Base-by-base conservation (phyloP, 1,140 invertebrate genomes). In the Drosophila triauraria region DNA sequence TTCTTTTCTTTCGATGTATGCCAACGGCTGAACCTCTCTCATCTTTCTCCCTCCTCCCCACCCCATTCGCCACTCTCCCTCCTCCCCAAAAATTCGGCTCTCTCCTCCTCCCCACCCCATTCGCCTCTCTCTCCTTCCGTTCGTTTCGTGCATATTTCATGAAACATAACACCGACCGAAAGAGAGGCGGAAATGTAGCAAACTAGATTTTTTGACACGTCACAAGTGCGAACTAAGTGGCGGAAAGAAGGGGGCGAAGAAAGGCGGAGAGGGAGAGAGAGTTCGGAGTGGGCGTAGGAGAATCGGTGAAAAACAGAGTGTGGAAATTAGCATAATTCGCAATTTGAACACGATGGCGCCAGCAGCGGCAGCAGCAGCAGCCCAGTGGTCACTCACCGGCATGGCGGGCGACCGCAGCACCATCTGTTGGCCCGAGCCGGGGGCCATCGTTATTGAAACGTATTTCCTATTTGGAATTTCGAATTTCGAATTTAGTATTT, bases 291-390 rank as follows among this genome's bases (percentile, higher is more conserved):
- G 32, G 27, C 9, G 17, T 53, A 50, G 32, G 56, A 12, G 40
- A 23, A 15, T 5, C 25, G 38, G 51, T 40, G 61, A 9, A 9
- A 40, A 25, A 25, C 43, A 53, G 40, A 51, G 75, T 56, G 64
- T 50, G 42, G 42, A 76, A 84, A 87, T 88, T 87, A 88, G 86
- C 84, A 87, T 88, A 87, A 87, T 87, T 88, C 78, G 75, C 81
- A 62, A 84, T 72, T 87, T 81, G 82, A 87, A 90, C 84, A 87
- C 84, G 85, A 86, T 78, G 72, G 53, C 72, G 75, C 60, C 57
- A 25, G 50, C 12, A 13, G 40, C 42, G 1, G 20, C 20, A 20
- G 20, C 20, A 27, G 25, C 27, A 25, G 43, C 43, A 8, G 61
- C 48, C 60, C 71, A 57, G 61, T 77, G 79, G 82, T 86, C 75